phyloP scores from a whole-genome alignment of 1,140 invertebrate species.

The Apis florea region DNA sequence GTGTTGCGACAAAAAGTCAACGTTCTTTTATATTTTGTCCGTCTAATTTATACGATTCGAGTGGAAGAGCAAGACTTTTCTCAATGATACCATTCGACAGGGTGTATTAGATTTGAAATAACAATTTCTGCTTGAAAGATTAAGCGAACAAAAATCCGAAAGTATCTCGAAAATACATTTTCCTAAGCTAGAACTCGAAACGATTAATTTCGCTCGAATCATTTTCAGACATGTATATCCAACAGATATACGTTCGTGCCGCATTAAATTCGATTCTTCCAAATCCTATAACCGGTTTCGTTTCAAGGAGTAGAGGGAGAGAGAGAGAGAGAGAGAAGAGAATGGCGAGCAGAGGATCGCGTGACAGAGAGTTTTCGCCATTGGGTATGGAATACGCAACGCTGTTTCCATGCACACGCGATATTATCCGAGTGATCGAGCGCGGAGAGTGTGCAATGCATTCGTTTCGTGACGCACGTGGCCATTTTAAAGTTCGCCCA shows the following conservation, averaged over 20 bases:
- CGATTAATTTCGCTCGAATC: no score
- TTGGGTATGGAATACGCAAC: background rate
- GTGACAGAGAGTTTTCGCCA: conserved; percentile 38
- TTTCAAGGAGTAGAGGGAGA: background rate
- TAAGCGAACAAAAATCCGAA: no score
- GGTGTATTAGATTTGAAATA: no score
- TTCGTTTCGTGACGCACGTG: conserved; percentile 12
- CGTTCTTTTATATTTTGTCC: no score
- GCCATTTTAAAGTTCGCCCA: background rate
- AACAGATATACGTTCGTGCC: background rate
- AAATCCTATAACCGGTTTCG: background rate
- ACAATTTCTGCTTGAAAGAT: no score
- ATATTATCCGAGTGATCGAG: conserved; percentile 42
- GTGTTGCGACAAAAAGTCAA: no score
- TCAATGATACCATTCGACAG: no score
- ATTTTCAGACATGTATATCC: no score
- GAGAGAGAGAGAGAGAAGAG: background rate
- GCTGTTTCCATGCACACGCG: conserved; percentile 38
- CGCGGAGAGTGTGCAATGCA: background rate
- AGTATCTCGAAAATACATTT: no score
- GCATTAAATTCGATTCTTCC: background rate
- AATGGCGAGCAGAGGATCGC: conserved; percentile 24
- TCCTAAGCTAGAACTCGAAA: no score
- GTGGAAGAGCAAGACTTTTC: no score
- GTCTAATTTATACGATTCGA: no score